A percentile compares a stretch with the other conserved stretches of the same genome.
These are phyloP conservation scores for Rotaria sp. DNA, from an alignment of 2,888 invertebrate species.

Conservation along the genomic window DNA sequence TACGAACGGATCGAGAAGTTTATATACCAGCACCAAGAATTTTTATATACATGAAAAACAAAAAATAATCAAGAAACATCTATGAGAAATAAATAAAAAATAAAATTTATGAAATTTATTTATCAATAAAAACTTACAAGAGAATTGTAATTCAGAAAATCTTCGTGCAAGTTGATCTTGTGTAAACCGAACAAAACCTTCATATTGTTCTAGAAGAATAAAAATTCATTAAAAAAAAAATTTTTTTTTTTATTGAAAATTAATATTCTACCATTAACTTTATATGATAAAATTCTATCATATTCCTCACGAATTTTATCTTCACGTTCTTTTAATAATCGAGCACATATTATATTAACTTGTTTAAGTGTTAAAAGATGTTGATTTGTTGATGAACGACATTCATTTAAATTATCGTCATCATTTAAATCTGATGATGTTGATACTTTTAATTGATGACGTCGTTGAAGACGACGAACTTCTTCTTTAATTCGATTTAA, in stretches of 20 bases:
- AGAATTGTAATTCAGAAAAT: conserved; percentile 54
- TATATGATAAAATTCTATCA: conserved; percentile 80
- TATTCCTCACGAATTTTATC: conserved; percentile 85
- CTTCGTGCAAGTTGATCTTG: conserved; percentile 86
- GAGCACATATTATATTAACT: conserved; percentile 92
- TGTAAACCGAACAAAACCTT: conserved; percentile 95
- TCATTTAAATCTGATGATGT: background rate
- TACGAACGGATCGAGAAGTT: background rate
- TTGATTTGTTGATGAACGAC: background rate
- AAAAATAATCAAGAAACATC: background rate
- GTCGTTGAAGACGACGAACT: conserved; percentile 20
- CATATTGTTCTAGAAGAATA: conserved; percentile 74
- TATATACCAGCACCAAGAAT: conserved; percentile 5
- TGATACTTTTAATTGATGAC: background rate
- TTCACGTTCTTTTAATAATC: conserved; percentile 90
- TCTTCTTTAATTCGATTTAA: conserved; percentile 18
- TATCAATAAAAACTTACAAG: conserved; percentile 13
- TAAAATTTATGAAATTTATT: background rate
- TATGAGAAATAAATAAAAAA: background rate
- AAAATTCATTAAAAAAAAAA: background rate
- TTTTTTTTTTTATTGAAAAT: background rate
- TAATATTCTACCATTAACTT: conserved; percentile 65
- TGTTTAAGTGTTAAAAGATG: conserved; percentile 51
- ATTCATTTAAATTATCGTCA: background rate
- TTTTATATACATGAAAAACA: background rate